Evolutionary conservation across 1,140 invertebrate species (phyloP).

Genomic region (Diplogasteroides magnus): DNA sequence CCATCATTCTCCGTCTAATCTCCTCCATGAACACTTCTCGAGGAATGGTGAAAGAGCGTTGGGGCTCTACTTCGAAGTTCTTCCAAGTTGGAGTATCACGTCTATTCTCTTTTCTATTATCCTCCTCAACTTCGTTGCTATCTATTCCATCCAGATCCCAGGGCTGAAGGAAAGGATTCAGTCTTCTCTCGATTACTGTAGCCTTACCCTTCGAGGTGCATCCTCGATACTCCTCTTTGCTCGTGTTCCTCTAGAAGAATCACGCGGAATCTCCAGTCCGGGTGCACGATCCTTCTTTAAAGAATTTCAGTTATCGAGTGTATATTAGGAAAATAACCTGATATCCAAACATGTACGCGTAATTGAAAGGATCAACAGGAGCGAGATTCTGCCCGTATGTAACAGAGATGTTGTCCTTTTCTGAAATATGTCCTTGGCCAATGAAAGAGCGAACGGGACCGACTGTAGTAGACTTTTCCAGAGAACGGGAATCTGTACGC

Average conservation of each 20-base stretch:
- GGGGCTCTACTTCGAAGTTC: background rate
- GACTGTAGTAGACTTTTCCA: constrained; percentile 34
- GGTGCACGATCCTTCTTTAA: background rate
- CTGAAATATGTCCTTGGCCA: constrained; percentile 1
- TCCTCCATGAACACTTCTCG: background rate
- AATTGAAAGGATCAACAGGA: constrained; percentile 29
- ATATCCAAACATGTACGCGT: constrained; percentile 19
- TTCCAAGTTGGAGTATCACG: too few relatives aligned
- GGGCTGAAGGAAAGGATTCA: background rate
- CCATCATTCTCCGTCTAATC: too few relatives aligned
- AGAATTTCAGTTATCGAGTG: background rate
- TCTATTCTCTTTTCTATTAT: background rate
- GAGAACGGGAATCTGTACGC: constrained; percentile 34
- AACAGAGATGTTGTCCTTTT: constrained; percentile 27
- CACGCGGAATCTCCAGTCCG: background rate
- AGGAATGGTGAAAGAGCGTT: background rate
- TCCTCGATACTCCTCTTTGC: background rate
- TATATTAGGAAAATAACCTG: background rate
- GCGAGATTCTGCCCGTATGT: constrained; percentile 31
- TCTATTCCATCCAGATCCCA: background rate
- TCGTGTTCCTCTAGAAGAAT: background rate
- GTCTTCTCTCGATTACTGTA: background rate
- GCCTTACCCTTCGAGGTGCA: background rate
- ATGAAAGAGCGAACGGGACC: background rate
- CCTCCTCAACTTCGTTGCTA: background rate